Percentiles rank a stretch among this genome's conserved stretches.
These are phyloP conservation scores for Drosophila melanocephala DNA, from an alignment of 2,888 invertebrate species.

Conservation along the genomic window DNA sequence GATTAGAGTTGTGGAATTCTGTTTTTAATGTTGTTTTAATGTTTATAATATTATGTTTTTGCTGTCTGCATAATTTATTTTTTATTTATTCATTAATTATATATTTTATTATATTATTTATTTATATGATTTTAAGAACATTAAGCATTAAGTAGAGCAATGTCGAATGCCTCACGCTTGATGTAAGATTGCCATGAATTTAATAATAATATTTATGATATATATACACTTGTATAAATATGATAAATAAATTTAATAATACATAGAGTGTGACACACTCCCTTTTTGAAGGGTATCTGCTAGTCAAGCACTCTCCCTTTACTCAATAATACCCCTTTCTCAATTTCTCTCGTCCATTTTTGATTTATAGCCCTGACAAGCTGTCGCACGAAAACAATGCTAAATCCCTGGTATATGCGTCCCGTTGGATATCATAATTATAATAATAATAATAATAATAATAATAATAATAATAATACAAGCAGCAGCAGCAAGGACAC, in stretches of 20 bases:
- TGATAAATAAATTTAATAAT: background rate
- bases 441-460: conserved; percentile 26
- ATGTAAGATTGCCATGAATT: background rate
- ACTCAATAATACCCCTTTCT: conserved; percentile 11
- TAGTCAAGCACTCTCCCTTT: background rate
- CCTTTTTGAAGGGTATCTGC: background rate
- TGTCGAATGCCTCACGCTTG: no score
- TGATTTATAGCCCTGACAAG: conserved; percentile 75
- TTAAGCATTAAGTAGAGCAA: background rate
- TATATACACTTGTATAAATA: background rate
- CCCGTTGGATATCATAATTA: conserved; percentile 80
- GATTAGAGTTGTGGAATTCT: background rate
- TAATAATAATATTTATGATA: background rate
- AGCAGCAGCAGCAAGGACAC: conserved; percentile 42
- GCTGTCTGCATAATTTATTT: background rate
- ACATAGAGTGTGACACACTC: no score
- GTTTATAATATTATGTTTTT: no score
- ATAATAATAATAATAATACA: background rate
- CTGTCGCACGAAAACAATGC: conserved; percentile 73
- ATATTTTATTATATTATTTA: background rate
- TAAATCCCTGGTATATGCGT: conserved; percentile 77
- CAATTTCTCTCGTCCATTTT: conserved; percentile 22
- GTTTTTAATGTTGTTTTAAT: background rate
- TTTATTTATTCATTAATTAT: background rate
- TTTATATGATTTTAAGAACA: background rate